A percentile compares a stretch with the other conserved stretches of the same genome.
phyloP scores from a whole-genome alignment of 2,888 invertebrate genomes.

The Diloba caeruleocephala region DNA sequence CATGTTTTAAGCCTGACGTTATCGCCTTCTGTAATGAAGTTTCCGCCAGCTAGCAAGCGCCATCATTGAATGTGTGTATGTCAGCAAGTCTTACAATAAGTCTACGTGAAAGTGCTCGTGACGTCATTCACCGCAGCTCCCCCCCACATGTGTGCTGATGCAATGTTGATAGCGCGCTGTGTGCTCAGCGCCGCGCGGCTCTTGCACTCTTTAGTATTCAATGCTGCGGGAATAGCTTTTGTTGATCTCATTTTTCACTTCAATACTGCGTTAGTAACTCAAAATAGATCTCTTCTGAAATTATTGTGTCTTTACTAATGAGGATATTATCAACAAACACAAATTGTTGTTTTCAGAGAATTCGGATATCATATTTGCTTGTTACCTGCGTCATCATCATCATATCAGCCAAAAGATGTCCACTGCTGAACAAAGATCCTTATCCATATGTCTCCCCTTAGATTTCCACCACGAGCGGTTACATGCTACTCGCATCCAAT shows the following conservation, averaged over 20 bases:
- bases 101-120: slow-evolving; percentile 3
- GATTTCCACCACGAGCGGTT: no score
- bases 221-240: slow-evolving; percentile 6
- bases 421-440: no score
- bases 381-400: no score
- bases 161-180: slow-evolving; percentile 56
- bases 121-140: slow-evolving; percentile 1
- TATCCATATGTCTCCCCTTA: no score
- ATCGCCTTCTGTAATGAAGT: slow-evolving; percentile 6
- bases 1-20: not conserved
- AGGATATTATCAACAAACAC: no score
- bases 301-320: not conserved
- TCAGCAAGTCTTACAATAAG: slow-evolving; percentile 1
- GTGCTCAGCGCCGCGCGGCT: slow-evolving; percentile 30
- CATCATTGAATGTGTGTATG: slow-evolving; percentile 17
- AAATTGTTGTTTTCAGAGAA: no score
- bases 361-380: no score
- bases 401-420: no score
- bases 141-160: slow-evolving; percentile 52
- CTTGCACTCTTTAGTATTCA: slow-evolving; percentile 34
- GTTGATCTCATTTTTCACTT: slow-evolving; percentile 36
- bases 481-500: no score
- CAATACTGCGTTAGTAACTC: slow-evolving; percentile 12
- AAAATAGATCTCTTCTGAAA: not conserved
- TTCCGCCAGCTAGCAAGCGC: not conserved